Evolutionary conservation across 2,888 invertebrate species (phyloP), one percentile per base, ranked within the genome.

Genomic region (Diarsia dahlii): DNA sequence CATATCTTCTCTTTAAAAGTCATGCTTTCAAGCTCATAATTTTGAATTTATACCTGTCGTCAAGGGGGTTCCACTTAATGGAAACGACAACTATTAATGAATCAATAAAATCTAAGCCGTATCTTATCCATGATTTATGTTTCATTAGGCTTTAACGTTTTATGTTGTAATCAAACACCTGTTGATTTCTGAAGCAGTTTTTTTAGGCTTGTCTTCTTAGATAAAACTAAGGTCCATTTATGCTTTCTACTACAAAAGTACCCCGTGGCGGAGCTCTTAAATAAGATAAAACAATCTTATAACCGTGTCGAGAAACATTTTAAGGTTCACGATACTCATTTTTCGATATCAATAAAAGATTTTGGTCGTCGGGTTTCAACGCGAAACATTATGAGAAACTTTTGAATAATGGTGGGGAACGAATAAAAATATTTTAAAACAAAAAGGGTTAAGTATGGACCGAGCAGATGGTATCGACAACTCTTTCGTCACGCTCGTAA

Each of bases 401-500:
- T 95, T 95, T 96, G 95, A 96, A 95, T 96, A 95, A 96, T 96
- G 94, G 95, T 93, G 93, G 92, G 94, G 92, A 91, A 92, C 92
- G 90, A 92, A 90, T 86, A 93, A 93, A 95, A 92, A 94, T 93
- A 89, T 91, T 94, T 92, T 92, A 95, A 96, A 95, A 93, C 95
- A 96, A 87, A 96, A 96, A 96, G 94, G 93, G 92, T 94, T 95
- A 95, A 94, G 95, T 95, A 95, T 93, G 94, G 93, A 84, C 90
- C 90, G 91, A 92, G 93, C 94, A 95, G 96, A 96, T 96, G 95
- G 91, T 96, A 96, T 96, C 96, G 95, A 94, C 94, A 94, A 93
- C 91, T 93, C 94, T 94, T 96, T 94, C 96, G 96, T 96, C 95
- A 96, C 95, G 96, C 95, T 95, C 95, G 94, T 96, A 96, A 96